These are phyloP conservation scores for Poliocrania exsul DNA, from an alignment of 2,797 vertebrate species.

Conservation along the genomic window DNA sequence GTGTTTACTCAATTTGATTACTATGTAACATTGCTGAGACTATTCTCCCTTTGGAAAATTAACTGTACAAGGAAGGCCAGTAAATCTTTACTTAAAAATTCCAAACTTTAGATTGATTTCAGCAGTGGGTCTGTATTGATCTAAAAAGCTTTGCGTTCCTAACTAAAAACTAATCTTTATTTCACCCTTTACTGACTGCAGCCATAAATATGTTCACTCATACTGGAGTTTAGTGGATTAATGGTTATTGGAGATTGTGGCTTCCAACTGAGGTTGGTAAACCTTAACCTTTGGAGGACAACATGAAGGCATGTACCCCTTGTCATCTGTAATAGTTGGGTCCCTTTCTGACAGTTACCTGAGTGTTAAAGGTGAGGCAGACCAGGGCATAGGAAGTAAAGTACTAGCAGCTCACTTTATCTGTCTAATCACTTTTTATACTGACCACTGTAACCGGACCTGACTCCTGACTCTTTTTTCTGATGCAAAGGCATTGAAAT, in stretches of 20 bases:
- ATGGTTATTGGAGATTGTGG: slow-evolving; percentile 82
- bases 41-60: slow-evolving; percentile 77
- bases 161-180: slow-evolving; percentile 87
- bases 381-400: slow-evolving; percentile 59
- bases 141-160: slow-evolving; percentile 82
- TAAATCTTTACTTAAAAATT: slow-evolving; percentile 88
- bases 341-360: slow-evolving; percentile 75
- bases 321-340: slow-evolving; percentile 76
- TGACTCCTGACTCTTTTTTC: neutral
- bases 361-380: slow-evolving; percentile 73
- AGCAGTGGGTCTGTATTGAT: slow-evolving; percentile 81
- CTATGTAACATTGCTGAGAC: slow-evolving; percentile 74
- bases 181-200: slow-evolving; percentile 84
- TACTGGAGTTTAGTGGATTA: slow-evolving; percentile 79
- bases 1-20: slow-evolving; percentile 77
- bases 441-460: neutral
- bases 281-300: slow-evolving; percentile 84
- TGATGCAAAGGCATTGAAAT: neutral
- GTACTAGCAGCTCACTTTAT: slow-evolving; percentile 6
- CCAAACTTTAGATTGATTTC: slow-evolving; percentile 86
- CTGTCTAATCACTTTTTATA: slow-evolving; percentile 51
- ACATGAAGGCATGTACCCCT: slow-evolving; percentile 75
- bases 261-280: slow-evolving; percentile 78
- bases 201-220: slow-evolving; percentile 80
- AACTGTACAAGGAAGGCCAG: slow-evolving; percentile 77